Base-by-base conservation (phyloP, 2,797 vertebrate genomes). In the Acrossocheilus fasciatus region DNA sequence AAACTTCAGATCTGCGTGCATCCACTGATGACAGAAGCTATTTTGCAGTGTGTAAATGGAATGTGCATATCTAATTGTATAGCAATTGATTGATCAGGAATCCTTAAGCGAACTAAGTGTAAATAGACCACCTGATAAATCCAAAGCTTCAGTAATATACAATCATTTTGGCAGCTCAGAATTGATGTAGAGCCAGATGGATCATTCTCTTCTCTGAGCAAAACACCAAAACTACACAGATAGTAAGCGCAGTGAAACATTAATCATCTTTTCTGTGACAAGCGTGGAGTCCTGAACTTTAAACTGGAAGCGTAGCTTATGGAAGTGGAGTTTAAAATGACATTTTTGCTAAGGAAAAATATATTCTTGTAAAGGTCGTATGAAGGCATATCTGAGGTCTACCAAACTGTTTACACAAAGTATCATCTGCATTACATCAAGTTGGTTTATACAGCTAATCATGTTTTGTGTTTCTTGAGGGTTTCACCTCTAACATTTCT, bases 221-320 rank as follows among this genome's bases (percentile, higher is more conserved):
- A 74, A 83, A 75, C 43, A 36, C 45, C 54, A 64, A 83, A 83
- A 47, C 52, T 43, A 83, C 12, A 47, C 9, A 23, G 39, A 73
- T 12, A 43, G 54, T 62, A 39, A 41, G 26, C 2, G 30, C 43
- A 47, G 82, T 64, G 3, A 73, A 74, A 74, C 54, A 74, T 74
- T 45, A 83, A 75, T 83, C 4, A 64, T 83, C 17, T 12, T 83
- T 73, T 62, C 52, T 83, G 26, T 74, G 7, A n/a, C 54, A 47
- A 18, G 26, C 9, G 11, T 62, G 52, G 18, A 74, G 54, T 83
- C 70, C 47, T 83, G 20, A 78, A 78, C 52, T 59, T 59, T 41
- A 14, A 41, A 41, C n/a, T 78, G 18, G 36, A 70, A 10, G 2
- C 68, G 4, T 23, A 34, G 26, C 0, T 26, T 34, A 66, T 66